Evolutionary conservation across 2,113 vertebrate species (phyloP), one percentile per base, ranked within the genome.

Genomic region (Scortum barcoo): DNA sequence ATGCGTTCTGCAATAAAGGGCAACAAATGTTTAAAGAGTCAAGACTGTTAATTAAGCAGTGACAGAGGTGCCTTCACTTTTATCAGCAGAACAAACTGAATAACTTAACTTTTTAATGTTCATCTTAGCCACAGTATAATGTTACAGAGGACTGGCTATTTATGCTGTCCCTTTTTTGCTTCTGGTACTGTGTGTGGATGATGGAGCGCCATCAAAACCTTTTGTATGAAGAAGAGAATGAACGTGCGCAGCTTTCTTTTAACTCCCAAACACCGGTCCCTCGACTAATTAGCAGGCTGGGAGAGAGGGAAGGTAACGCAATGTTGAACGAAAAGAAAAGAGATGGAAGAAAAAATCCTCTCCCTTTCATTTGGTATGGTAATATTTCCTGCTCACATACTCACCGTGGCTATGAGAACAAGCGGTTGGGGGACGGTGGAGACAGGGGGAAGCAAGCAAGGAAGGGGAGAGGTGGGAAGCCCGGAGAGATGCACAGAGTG

Each of bases 341-440:
- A 87, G 88, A 84, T 68, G 62, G 88, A 92, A 84, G 69, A 78
- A 80, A 85, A 86, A 86, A 62, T 50, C 62, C 83, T 81, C 85
- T 81, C 76, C 81, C 87, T 92, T 92, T 93, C 91, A 93, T 93
- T 92, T 93, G 87, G 73, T 94, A 93, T 93, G 91, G 83, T 94
- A 94, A 94, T 94, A 92, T 93, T 93, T 94, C 86, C 93, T 70
- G 80, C 87, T 93, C 92, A 93, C 92, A 93, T 92, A 90, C 86
- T 88, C 87, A 61, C 42, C 33, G 51, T 81, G 84, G 87, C 82
- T 83, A 87, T 92, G 91, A 90, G 92, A 93, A 93, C 86, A 89
- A 88, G 88, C 79, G 56, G 86, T 86, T 86, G 76, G 82, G 86
- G 83, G 90, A 92, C 79, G 51, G 76, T 60, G 72, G 88, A 88